phyloP scores from a whole-genome alignment of 1,140 invertebrate species.

The Scaptomyza hsui region DNA sequence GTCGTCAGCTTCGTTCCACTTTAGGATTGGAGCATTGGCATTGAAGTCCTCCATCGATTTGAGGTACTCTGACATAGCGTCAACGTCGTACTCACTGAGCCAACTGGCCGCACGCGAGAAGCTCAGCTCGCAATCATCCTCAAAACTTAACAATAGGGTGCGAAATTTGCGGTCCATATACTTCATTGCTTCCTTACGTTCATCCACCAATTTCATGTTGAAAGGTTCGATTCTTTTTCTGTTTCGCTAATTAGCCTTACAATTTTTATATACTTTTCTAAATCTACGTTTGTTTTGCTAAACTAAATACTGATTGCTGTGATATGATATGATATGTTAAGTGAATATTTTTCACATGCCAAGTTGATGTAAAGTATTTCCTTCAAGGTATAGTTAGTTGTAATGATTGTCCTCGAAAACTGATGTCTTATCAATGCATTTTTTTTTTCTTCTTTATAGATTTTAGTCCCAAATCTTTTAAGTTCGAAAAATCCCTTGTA shows the following conservation, averaged over 20 bases:
- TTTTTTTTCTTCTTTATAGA: too few species aligned
- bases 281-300: background rate
- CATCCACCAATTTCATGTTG: constrained; percentile 23
- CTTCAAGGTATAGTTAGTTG: too few species aligned
- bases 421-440: too few species aligned
- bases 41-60: constrained; percentile 34
- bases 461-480: too few species aligned
- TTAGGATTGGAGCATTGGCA: constrained; percentile 23
- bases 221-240: background rate
- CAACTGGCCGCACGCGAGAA: background rate
- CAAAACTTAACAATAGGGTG: constrained; percentile 17
- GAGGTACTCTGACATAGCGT: constrained; percentile 25
- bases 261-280: background rate
- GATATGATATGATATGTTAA: too few species aligned
- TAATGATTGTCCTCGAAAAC: too few species aligned
- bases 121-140: constrained; percentile 26
- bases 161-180: constrained; percentile 17
- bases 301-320: too few species aligned
- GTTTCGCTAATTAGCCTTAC: background rate
- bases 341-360: background rate
- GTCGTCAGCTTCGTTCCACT: constrained; percentile 14
- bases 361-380: too few species aligned
- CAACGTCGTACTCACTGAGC: background rate
- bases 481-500: too few species aligned
- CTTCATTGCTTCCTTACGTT: constrained; percentile 14